Percentiles rank a stretch among this genome's conserved stretches.
Conservation (phyloP, 2,797 vertebrate species). For the Artibeus jamaicensis region DNA sequence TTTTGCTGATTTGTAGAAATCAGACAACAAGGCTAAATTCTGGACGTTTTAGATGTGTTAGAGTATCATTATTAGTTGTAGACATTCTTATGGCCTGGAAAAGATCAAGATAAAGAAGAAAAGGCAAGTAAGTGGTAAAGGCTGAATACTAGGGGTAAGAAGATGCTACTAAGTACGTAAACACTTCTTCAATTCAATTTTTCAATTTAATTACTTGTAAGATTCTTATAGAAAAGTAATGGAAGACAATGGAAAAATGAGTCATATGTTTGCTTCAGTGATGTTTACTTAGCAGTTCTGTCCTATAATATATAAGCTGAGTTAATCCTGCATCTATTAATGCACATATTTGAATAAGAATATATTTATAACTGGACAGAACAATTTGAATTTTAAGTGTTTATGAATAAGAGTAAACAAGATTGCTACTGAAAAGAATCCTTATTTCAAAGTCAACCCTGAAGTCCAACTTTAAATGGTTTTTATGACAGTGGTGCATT, state of each 20-base stretch:
- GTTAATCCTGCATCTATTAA: not conserved
- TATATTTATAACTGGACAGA: not conserved
- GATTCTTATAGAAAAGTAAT: not conserved
- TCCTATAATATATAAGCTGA: conserved; percentile 19
- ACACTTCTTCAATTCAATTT: not conserved
- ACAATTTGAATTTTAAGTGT: not conserved
- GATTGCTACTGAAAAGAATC: not conserved
- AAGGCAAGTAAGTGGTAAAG: not conserved
- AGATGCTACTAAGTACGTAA: not conserved
- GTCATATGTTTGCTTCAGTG: not conserved
- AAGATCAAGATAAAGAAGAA: not conserved
- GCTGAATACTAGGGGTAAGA: not conserved
- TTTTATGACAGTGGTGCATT: not conserved
- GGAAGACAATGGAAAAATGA: conserved; percentile 14
- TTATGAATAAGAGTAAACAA: conserved; percentile 1
- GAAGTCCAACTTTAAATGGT: conserved; percentile 43
- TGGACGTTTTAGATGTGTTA: not conserved
- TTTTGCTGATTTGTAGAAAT: not conserved
- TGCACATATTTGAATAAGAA: not conserved
- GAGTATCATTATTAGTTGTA: not conserved
- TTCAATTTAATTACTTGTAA: not conserved
- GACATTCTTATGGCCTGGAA: not conserved
- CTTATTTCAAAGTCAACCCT: conserved; percentile 19
- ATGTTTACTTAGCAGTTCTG: not conserved
- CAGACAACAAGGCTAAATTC: not conserved